A percentile compares a stretch with the other conserved stretches of the same genome.
Evolutionary conservation across 1,140 invertebrate genomes (phyloP).

Genomic region (Tetragnatha versicolor): DNA sequence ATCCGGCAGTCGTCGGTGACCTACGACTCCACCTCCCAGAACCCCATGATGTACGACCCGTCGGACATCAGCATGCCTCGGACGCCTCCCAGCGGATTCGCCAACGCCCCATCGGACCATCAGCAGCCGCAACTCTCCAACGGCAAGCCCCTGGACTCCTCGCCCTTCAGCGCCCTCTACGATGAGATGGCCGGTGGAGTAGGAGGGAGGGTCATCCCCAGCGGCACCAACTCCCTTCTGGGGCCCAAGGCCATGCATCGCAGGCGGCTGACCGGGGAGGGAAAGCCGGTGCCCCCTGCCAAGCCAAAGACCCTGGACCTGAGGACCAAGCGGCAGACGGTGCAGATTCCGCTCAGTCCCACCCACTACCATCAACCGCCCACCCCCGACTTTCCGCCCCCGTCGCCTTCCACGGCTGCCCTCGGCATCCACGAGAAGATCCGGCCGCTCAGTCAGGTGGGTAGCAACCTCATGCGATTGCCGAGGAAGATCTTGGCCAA

Average conservation of each 20-base stretch:
- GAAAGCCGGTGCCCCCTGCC: conserved; percentile 35
- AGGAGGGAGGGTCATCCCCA: background rate
- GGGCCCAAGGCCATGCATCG: conserved; percentile 45
- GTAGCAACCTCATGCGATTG: conserved; percentile 56
- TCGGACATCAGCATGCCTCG: conserved; percentile 46
- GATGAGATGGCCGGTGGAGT: conserved; percentile 52
- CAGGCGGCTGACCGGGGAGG: conserved; percentile 48
- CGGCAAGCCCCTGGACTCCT: conserved; percentile 31
- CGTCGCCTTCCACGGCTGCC: conserved; percentile 87
- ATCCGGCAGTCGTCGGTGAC: conserved; percentile 70
- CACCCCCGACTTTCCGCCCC: conserved; percentile 92
- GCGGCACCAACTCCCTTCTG: conserved; percentile 11
- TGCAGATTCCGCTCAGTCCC: conserved; percentile 73
- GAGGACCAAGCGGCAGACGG: conserved; percentile 59
- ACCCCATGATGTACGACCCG: conserved; percentile 49
- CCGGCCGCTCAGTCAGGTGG: conserved; percentile 85
- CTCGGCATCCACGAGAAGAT: conserved; percentile 89
- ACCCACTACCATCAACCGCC: conserved; percentile 90
- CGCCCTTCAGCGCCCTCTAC: conserved; percentile 52
- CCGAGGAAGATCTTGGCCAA: conserved; percentile 41
- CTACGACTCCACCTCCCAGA: conserved; percentile 59
- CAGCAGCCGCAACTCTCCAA: conserved; percentile 22
- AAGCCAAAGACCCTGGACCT: conserved; percentile 55
- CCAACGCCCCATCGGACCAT: conserved; percentile 18
- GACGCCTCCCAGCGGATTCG: conserved; percentile 43